These are phyloP conservation scores for Drosophila simulans DNA, from an alignment of 1,140 invertebrate species.

Conservation along the genomic window DNA sequence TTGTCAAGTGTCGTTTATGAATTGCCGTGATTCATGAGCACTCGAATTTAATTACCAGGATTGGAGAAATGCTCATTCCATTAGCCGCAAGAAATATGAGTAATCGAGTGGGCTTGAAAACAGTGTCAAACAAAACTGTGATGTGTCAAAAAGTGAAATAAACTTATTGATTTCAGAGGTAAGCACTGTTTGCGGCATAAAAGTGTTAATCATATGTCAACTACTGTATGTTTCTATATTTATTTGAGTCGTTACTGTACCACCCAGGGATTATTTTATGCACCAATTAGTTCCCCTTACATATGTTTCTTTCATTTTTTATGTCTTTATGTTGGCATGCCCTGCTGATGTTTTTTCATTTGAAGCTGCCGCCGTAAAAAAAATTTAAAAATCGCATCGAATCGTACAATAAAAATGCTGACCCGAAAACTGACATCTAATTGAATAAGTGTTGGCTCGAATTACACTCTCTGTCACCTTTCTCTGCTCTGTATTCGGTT, in stretches of 20 bases:
- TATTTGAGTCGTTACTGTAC: too few relatives aligned
- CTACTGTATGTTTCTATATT: slow-evolving; percentile 9
- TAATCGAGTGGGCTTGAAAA: slow-evolving; percentile 29
- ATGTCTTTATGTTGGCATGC: not conserved
- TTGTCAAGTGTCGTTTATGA: slow-evolving; percentile 14
- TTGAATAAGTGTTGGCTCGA: slow-evolving; percentile 41
- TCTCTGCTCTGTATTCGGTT: slow-evolving; percentile 38
- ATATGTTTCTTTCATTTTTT: not conserved
- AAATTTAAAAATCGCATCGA: slow-evolving; percentile 35
- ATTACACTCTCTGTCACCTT: slow-evolving; percentile 29
- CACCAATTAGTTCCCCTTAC: not conserved
- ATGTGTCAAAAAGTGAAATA: slow-evolving; percentile 25
- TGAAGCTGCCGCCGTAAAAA: slow-evolving; percentile 10
- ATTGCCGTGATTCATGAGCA: slow-evolving; percentile 29
- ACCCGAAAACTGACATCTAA: slow-evolving; percentile 38
- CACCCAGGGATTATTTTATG: not conserved
- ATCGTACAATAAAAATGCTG: slow-evolving; percentile 38
- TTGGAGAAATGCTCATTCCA: slow-evolving; percentile 30
- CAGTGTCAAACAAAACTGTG: slow-evolving; percentile 14
- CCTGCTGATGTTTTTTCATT: not conserved
- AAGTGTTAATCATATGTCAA: slow-evolving; percentile 19
- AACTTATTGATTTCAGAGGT: slow-evolving; percentile 23
- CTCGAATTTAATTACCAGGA: slow-evolving; percentile 27
- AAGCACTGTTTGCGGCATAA: slow-evolving; percentile 2
- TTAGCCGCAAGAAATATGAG: slow-evolving; percentile 28